A percentile compares a stretch with the other conserved stretches of the same genome.
These are phyloP conservation scores for Volucella zonaria DNA, from an alignment of 2,888 invertebrate genomes.

Conservation along the genomic window DNA sequence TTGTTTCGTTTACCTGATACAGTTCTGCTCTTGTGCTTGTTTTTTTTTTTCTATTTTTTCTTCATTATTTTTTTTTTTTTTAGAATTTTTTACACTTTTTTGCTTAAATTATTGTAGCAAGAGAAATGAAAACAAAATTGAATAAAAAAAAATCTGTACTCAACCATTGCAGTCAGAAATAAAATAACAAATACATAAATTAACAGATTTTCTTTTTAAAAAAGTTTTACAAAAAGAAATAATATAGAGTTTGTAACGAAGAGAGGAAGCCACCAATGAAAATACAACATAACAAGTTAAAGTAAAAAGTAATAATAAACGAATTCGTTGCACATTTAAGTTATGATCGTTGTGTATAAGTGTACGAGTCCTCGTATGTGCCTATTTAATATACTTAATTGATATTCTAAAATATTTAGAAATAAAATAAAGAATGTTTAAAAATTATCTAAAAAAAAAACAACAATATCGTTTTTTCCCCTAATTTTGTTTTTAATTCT, in stretches of 20 bases:
- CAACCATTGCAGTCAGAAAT: constrained; percentile 33
- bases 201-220: constrained; percentile 63
- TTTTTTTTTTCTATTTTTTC: constrained; percentile 6
- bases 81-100: constrained; percentile 48
- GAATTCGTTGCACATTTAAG: constrained; percentile 3
- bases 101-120: constrained; percentile 26
- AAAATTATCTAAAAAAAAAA: constrained; percentile 62
- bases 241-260: constrained; percentile 51
- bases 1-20: constrained; percentile 50
- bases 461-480: constrained; percentile 47
- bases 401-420: constrained; percentile 41
- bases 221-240: constrained; percentile 39
- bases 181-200: constrained; percentile 65
- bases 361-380: constrained; percentile 11
- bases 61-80: constrained; percentile 34
- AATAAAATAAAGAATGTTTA: constrained; percentile 20
- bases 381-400: constrained; percentile 33
- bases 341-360: constrained; percentile 18
- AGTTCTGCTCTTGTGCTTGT: constrained; percentile 23
- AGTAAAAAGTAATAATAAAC: constrained; percentile 15
- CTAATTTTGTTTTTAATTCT: neutral
- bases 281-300: constrained; percentile 59
- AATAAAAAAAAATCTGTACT: constrained; percentile 37
- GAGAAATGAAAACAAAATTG: neutral
- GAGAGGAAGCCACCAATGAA: constrained; percentile 70